A percentile compares a stretch with the other conserved stretches of the same genome.
These are phyloP conservation scores for Tigriopus japonicus DNA, from an alignment of 1,140 invertebrate genomes.

Conservation along the genomic window DNA sequence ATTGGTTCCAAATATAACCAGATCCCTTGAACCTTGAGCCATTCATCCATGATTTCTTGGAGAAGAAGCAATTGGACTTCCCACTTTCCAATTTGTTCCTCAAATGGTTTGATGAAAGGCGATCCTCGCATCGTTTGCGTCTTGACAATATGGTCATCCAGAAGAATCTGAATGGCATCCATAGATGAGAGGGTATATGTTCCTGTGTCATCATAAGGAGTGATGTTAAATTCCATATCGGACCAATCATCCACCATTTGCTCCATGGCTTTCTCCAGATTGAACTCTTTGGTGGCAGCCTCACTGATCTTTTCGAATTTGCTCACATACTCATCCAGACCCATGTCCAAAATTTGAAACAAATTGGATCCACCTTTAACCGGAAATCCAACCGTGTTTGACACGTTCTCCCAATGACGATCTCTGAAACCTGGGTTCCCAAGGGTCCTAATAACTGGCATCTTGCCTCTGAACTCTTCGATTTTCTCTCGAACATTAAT, in stretches of 20 bases:
- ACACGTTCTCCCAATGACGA: conserved; percentile 88
- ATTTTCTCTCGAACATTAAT: conserved; percentile 44
- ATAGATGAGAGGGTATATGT: conserved; percentile 73
- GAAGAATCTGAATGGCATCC: conserved; percentile 81
- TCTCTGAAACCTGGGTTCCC: conserved; percentile 84
- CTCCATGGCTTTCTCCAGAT: conserved; percentile 63
- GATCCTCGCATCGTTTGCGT: conserved; percentile 95
- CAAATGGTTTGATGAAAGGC: conserved; percentile 88
- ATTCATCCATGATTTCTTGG: conserved; percentile 85
- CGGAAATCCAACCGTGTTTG: conserved; percentile 82
- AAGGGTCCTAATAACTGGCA: conserved; percentile 74
- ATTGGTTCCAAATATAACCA: conserved; percentile 97
- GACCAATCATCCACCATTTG: conserved; percentile 89
- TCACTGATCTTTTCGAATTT: conserved; percentile 87
- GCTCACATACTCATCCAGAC: conserved; percentile 65
- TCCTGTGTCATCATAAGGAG: conserved; percentile 57
- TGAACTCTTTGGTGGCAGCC: conserved; percentile 84
- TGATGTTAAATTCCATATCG: conserved; percentile 57
- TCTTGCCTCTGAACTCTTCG: conserved; percentile 70
- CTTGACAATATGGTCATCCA: conserved; percentile 92
- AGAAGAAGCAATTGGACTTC: conserved; percentile 51
- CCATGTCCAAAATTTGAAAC: conserved; percentile 78
- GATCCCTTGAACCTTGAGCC: conserved; percentile 83
- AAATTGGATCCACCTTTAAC: conserved; percentile 69
- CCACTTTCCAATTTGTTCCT: conserved; percentile 44